Base-by-base conservation (phyloP, 2,113 vertebrate species). In the Cavia aperea region DNA sequence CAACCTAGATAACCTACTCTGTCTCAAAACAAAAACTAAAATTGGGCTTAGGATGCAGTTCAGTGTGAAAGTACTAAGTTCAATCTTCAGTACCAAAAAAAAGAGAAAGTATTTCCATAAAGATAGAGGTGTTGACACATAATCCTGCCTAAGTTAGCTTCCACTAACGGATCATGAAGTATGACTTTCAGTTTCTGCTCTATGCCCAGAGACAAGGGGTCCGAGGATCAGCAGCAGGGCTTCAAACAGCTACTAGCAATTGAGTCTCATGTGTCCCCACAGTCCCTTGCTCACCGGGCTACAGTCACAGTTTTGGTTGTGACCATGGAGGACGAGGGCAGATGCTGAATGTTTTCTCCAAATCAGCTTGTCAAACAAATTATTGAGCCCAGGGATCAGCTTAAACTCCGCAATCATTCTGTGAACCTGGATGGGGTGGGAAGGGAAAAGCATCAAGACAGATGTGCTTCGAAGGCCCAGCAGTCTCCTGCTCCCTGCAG, bases 281-380 rank as follows among this genome's bases (percentile, higher is more conserved):
- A 43, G 29, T 49, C 78, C 36, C 88, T 54, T 36, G 56, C 98
- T 98, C 97, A 99, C 99, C 8, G 99, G 99, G 97, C 99, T 99
- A 96, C 99, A 99, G 86, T 99, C 99, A 97, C 99, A 99, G 88
- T 99, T 99, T 97, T 99, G 99, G 94, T 99, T 99, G 97, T 99
- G 99, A 87, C 99, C 98, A 1, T 99, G 99, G 88, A 99, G 98
- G 78, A 99, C 98, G 1, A 99, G 98, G 88, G 98, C 98, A 58
- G 99, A 98, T 0, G 98, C 97, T 0, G 99, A 99, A 96, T 99
- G 99, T 90, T 99, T 99, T 95, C 99, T 99, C 99, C 99, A 99
- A 96, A 99, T 99, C 81, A 99, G 98, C 96, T 99, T 99, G 97
- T 99, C 99, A 96, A 99, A 99, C 89, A 99, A 97, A 97, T 99